Evolutionary conservation across 2,113 vertebrate genomes (phyloP).

Genomic region (Sinosuthora webbiana): DNA sequence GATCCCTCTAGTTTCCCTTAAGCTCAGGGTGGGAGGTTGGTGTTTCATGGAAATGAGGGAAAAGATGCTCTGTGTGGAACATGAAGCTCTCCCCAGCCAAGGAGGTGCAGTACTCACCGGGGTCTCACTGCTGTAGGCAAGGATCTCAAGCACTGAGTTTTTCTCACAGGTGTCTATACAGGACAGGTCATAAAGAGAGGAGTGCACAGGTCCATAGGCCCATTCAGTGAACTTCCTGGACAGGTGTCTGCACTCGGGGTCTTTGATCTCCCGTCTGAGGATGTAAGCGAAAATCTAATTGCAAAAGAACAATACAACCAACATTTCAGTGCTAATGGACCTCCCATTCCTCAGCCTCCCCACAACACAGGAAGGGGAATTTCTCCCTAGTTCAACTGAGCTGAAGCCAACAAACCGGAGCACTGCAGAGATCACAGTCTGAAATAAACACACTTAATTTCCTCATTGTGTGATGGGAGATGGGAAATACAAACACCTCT

Average conservation of each 20-base stretch:
- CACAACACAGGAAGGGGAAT: neutral
- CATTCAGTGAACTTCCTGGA: constrained; percentile 97
- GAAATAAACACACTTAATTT: neutral
- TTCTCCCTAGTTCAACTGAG: neutral
- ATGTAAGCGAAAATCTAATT: constrained; percentile 85
- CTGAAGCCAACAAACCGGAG: neutral
- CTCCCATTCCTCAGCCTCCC: neutral
- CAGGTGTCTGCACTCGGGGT: constrained; percentile 83
- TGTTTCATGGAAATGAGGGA: neutral
- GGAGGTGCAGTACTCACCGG: constrained; percentile 79
- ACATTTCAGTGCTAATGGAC: constrained; percentile 1
- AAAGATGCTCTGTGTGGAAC: neutral
- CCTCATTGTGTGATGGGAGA: neutral
- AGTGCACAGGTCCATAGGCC: constrained; percentile 93
- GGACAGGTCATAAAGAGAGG: constrained; percentile 91
- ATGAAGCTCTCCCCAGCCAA: neutral
- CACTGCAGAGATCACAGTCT: neutral
- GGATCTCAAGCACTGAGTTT: constrained; percentile 89
- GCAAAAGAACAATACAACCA: constrained; percentile 10
- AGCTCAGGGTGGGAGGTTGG: neutral
- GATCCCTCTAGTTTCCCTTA: neutral
- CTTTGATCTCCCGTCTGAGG: constrained; percentile 87
- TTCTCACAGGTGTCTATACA: constrained; percentile 86
- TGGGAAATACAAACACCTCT: neutral
- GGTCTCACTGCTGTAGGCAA: constrained; percentile 87